Conservation (phyloP, 1,140 invertebrate species). For the Drosophila lini region DNA sequence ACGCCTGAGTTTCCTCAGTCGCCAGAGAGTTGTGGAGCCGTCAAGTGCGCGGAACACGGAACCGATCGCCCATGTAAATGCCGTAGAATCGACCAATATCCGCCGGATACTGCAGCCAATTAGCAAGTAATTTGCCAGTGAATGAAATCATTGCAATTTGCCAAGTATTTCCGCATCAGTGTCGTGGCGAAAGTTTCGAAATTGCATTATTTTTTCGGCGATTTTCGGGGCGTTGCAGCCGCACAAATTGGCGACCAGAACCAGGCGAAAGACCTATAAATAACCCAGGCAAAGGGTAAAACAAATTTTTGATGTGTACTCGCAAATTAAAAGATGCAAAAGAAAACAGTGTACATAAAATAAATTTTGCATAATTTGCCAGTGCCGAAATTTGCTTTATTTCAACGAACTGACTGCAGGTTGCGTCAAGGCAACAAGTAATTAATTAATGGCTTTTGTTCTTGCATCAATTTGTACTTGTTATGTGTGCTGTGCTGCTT, state of each 20-base stretch:
- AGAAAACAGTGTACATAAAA: constrained; percentile 17
- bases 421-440: constrained; percentile 17
- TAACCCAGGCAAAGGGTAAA: constrained; percentile 57
- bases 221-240: constrained; percentile 38
- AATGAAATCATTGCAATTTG: constrained; percentile 52
- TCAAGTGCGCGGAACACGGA: constrained; percentile 65
- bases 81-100: neutral
- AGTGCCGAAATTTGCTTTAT: constrained; percentile 5
- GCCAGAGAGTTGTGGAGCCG: constrained; percentile 67
- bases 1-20: constrained; percentile 75
- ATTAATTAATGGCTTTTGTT: constrained; percentile 34
- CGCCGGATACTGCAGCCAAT: constrained; percentile 31
- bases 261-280: constrained; percentile 64
- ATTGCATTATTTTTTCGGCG: constrained; percentile 27
- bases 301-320: constrained; percentile 50
- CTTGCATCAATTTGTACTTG: constrained; percentile 18
- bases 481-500: constrained; percentile 31
- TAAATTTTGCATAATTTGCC: constrained; percentile 52
- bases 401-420: constrained; percentile 21
- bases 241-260: constrained; percentile 42
- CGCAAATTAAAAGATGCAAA: constrained; percentile 36
- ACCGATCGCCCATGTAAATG: constrained; percentile 24
- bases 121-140: constrained; percentile 39
- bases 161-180: constrained; percentile 26
- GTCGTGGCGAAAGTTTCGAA: constrained; percentile 55